A percentile compares a stretch with the other conserved stretches of the same genome.
These are phyloP conservation scores for Chloroceryle inda DNA, from an alignment of 2,797 vertebrate genomes.

Conservation along the genomic window DNA sequence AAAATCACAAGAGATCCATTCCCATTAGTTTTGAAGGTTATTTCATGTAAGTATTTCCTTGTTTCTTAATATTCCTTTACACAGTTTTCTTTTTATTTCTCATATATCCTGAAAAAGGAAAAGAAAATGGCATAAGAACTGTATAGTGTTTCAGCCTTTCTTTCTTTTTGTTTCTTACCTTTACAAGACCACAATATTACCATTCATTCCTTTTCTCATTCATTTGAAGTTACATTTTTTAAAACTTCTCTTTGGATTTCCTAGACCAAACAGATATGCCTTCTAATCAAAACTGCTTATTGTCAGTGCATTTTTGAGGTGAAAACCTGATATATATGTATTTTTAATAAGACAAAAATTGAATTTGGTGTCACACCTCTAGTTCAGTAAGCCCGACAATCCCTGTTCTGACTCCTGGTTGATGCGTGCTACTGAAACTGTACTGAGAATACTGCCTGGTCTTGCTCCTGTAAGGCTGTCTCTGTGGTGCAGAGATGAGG, in stretches of 20 bases:
- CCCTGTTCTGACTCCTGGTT: background rate
- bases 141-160: background rate
- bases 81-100: background rate
- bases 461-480: background rate
- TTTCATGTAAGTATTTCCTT: slow-evolving; percentile 6
- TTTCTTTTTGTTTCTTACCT: background rate
- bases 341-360: background rate
- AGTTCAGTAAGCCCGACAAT: background rate
- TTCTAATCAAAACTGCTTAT: background rate
- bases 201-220: background rate
- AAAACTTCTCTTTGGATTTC: background rate
- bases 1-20: slow-evolving; percentile 45
- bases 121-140: background rate
- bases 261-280: background rate
- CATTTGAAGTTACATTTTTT: background rate
- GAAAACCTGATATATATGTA: background rate
- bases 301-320: background rate
- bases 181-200: background rate
- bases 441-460: fast-evolving
- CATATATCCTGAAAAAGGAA: background rate
- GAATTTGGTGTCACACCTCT: background rate
- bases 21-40: background rate
- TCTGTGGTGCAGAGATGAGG: background rate
- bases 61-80: background rate
- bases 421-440: fast-evolving